These are phyloP conservation scores for Mungos mungo DNA, from an alignment of 2,113 vertebrate species.

Conservation along the genomic window DNA sequence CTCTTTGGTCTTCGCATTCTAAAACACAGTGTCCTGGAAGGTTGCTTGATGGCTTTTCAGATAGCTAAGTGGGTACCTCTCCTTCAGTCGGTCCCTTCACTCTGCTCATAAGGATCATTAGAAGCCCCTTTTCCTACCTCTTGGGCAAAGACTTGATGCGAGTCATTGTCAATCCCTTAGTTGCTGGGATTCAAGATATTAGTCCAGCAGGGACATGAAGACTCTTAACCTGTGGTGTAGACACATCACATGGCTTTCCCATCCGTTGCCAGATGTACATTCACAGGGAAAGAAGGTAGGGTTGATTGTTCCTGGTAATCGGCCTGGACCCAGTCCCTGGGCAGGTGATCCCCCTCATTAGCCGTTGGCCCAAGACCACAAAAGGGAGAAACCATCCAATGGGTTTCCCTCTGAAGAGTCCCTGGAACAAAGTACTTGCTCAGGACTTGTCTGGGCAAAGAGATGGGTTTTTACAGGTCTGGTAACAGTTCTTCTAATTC, in stretches of 20 bases:
- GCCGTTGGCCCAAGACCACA: not conserved
- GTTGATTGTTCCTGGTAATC: not conserved
- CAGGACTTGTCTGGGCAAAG: not conserved
- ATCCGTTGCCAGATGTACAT: not conserved
- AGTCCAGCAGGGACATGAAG: rapidly evolving
- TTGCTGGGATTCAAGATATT: not conserved
- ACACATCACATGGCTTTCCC: not conserved
- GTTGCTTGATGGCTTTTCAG: not conserved
- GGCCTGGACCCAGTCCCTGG: not conserved
- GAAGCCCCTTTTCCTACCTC: too few relatives aligned
- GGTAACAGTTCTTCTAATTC: not conserved
- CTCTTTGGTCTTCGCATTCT: not conserved
- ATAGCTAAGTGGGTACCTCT: not conserved
- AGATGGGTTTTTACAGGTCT: not conserved
- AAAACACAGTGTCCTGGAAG: not conserved
- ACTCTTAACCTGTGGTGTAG: not conserved
- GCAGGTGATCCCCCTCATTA: too few relatives aligned
- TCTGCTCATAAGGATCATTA: not conserved
- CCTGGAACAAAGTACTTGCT: not conserved
- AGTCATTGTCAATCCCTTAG: not conserved
- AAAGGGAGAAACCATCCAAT: not conserved
- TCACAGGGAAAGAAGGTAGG: not conserved
- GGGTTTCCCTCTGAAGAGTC: not conserved
- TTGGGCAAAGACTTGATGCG: not conserved
- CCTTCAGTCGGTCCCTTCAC: not conserved